Base-by-base conservation (phyloP, 2,797 vertebrate genomes). In the Knipowitschia caucasica region DNA sequence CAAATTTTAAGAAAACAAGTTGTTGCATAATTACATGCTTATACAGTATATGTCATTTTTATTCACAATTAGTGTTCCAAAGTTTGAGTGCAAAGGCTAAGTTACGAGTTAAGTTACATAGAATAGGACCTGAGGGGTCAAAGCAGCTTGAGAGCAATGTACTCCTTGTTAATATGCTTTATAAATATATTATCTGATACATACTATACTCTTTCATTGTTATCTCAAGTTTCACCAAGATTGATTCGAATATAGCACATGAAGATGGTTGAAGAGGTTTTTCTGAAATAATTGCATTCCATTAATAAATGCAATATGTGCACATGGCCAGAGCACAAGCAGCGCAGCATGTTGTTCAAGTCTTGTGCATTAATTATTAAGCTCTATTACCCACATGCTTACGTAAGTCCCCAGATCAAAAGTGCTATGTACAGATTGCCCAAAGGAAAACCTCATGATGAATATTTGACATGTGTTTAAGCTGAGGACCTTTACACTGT, bases 321-420 rank as follows among this genome's bases (percentile, higher is more conserved):
- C 61, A 18, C 27, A 21, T 47, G 45, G 26, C 27, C 14, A 30
- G 15, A 27, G 9, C 47, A 15, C 27, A 45, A 56, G 53, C 33
- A 30, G 8, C 38, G 45, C 47, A 42, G 52, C 46, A 39, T 54
- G 72, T 82, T 83, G 75, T 59, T 62, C 64, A 83, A 83, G 67
- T 56, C 77, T 69, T 52, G 46, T 61, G 71, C 60, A 71, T 75
- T 7, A 69, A 85, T 75, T 38, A 77, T 78, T 82, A 56, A 81
- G 60, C n/a, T 64, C 29, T 56, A 68, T 70, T 67, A 59, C 65
- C 57, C 65, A 72, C 55, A 36, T 56, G 43, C 11, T 83, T 77
- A 75, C 42, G 64, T 61, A 85, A 77, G 56, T 65, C 57, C 57
- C 31, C 8, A 56, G 65, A 76, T 65, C 55, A 21, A 39, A 27